These are phyloP conservation scores for Vulpes lagopus DNA, from an alignment of 2,113 vertebrate species.

Conservation along the genomic window DNA sequence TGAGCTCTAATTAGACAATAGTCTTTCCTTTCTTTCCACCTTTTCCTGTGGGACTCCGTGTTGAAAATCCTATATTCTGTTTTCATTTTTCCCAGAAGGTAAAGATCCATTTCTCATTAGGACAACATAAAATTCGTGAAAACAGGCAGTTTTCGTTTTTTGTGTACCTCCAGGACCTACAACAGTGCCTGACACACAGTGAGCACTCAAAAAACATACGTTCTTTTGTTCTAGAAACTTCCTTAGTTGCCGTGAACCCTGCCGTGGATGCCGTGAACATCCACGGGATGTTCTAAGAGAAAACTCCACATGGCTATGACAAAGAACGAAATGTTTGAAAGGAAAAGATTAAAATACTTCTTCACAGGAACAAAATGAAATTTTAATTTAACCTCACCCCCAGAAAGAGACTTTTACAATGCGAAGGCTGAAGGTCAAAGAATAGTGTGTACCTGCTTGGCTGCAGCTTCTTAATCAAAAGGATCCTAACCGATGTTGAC, in stretches of 20 bases:
- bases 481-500: not conserved
- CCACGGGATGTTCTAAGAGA: not conserved
- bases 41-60: not conserved
- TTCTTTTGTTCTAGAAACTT: constrained; percentile 1
- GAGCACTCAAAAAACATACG: not conserved
- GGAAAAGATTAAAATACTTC: constrained; percentile 28
- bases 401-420: not conserved
- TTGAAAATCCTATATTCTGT: not conserved
- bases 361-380: constrained; percentile 6
- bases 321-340: not conserved
- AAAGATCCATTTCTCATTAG: not conserved
- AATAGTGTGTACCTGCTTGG: not conserved
- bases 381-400: not conserved
- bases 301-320: not conserved
- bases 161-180: constrained; percentile 2
- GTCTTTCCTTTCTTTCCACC: not conserved
- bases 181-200: not conserved
- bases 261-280: not conserved
- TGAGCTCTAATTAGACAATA: constrained; percentile 31
- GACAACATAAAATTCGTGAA: not conserved
- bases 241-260: not conserved
- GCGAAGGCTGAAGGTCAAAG: constrained; percentile 16
- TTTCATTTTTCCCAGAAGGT: not conserved
- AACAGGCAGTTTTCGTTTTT: not conserved
- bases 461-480: constrained; percentile 43